Evolutionary conservation across 53 echinoderm and acorn worm genomes (phyloP), one percentile per base, ranked within the genome.

Genomic region (Paracentrotus lividus): DNA sequence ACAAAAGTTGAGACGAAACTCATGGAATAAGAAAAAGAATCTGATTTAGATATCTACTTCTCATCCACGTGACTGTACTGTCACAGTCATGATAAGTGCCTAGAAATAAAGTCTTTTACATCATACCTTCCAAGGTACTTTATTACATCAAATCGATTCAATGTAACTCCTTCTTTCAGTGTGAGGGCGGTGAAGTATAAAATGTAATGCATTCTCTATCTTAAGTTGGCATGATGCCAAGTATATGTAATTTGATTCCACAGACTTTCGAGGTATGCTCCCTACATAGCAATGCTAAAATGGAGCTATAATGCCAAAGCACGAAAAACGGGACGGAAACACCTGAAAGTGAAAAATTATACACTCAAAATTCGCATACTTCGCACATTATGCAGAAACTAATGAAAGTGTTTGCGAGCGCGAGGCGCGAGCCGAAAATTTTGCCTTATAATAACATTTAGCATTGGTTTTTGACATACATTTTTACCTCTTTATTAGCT

Each of bases 171-270:
- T 20, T 20, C 72, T 64, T 20, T 20, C 72, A 15, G 36, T 1
- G 64, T 64, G 26, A 29, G 6, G 64, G 27, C 72, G 21, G 5
- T 72, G 5, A 1, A 26, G 24, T 47, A n/a, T 23, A 47, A 77
- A 23, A 26, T 47, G 81, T 45, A 26, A 81, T 81, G 81, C 9
- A 4, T 40, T 76, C 76, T 42, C 47, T 47, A 23, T 81, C 18
- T 47, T n/a, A n/a, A n/a, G n/a, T n/a, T 81, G 81, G 81, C 81
- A n/a, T 26, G 10, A 47, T 81, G 49, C 81, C 81, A 81, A 47
- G 12, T 10, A 10, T 36, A 2, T 18, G 36, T 38, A 72, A 72
- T 72, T 72, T 10, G 40, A 72, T 72, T 40, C 72, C 18, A 72
- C 36, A 18, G 18, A 72, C n/a, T n/a, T n/a, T n/a, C 21, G 72